phyloP scores from a whole-genome alignment of 1,140 invertebrate species.

The Pseudachorutes palmiensis region DNA sequence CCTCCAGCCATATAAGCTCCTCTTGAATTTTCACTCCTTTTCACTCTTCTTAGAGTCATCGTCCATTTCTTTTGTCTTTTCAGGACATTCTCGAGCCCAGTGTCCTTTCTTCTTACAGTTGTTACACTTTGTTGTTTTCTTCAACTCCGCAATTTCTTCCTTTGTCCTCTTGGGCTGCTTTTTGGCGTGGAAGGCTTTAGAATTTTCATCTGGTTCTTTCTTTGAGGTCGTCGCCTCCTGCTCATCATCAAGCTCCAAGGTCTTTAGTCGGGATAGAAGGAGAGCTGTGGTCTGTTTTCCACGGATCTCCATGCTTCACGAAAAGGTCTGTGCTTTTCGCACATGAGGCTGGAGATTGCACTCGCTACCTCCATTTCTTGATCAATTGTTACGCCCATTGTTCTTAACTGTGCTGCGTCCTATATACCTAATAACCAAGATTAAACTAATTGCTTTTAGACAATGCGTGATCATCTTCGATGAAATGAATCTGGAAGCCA shows the following conservation, averaged over 20 bases:
- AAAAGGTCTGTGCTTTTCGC: conserved; percentile 15
- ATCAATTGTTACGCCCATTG: conserved; percentile 5
- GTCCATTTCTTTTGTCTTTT: neutral
- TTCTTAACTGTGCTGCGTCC: conserved; percentile 19
- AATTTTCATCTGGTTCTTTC: neutral
- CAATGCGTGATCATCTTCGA: too few species aligned
- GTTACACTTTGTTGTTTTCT: conserved; percentile 22
- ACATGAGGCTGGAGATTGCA: conserved; percentile 17
- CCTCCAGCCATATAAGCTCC: neutral
- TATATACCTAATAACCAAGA: too few species aligned
- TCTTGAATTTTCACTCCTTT: neutral
- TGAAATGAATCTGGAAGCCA: conserved; percentile 1
- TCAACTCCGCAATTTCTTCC: conserved; percentile 20
- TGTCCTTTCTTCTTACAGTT: conserved; percentile 19
- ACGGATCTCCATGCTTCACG: conserved; percentile 24
- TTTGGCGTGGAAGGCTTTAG: conserved; percentile 10
- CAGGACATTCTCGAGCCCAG: conserved; percentile 21
- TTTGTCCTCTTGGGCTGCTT: conserved; percentile 1
- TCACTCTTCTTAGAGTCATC: neutral
- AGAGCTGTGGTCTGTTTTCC: conserved; percentile 18
- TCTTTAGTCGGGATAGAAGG: conserved; percentile 23
- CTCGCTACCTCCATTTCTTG: conserved; percentile 17
- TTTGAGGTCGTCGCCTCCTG: neutral
- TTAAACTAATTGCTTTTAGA: too few species aligned
- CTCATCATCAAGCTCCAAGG: conserved; percentile 24